Evolutionary conservation across 1,140 invertebrate species (phyloP).

Genomic region (Brachionus paranguensis): DNA sequence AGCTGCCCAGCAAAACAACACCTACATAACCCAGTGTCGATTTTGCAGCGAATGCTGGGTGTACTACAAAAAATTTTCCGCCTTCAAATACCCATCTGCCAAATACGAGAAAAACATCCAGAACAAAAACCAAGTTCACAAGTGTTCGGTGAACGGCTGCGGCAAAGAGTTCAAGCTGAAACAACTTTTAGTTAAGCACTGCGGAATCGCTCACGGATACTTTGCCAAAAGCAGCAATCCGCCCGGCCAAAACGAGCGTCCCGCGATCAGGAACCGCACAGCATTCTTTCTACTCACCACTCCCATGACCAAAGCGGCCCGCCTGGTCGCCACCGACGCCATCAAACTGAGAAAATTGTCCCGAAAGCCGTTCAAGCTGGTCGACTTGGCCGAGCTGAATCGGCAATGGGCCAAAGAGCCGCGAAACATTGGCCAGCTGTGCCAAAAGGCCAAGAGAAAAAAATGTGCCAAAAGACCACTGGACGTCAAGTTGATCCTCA

Average conservation of each 20-base stretch:
- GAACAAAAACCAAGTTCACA: conserved; percentile 35
- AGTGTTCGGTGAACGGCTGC: conserved; percentile 16
- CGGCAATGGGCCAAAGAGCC: background rate
- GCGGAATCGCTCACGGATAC: conserved; percentile 13
- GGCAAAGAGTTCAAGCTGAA: conserved; percentile 33
- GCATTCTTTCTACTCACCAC: conserved; percentile 86
- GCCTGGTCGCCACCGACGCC: conserved; percentile 55
- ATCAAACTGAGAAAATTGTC: background rate
- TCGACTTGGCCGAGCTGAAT: conserved; percentile 25
- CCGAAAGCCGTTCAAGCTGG: conserved; percentile 21
- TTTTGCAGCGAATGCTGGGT: conserved; percentile 88
- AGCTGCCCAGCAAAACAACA: conserved; percentile 58
- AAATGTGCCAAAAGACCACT: background rate
- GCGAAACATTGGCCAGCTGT: background rate
- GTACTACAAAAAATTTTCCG: conserved; percentile 98
- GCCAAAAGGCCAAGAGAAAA: background rate
- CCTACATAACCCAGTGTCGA: conserved; percentile 64
- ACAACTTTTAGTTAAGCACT: conserved; percentile 7
- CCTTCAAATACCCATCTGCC: conserved; percentile 66
- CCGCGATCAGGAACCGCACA: conserved; percentile 60
- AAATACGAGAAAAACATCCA: background rate
- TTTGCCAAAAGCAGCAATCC: conserved; percentile 22
- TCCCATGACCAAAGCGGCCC: conserved; percentile 75
- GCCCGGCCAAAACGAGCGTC: conserved; percentile 6
- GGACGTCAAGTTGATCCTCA: background rate